Conservation (phyloP, 2,113 vertebrate genomes). For the human (Homo sapiens) region GRCh38 chr2:206867001-206867500, state of each 20-base stretch:
- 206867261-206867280: slow-evolving; percentile 56
- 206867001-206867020: neutral
- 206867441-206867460: neutral
- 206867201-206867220: slow-evolving; percentile 12
- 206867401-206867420: neutral
- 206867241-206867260: slow-evolving; percentile 37
- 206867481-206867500: neutral
- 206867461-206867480: neutral
- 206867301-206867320: slow-evolving; percentile 11
- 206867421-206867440: neutral
- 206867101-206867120: slow-evolving; percentile 48
- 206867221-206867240: slow-evolving; percentile 58
- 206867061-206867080: slow-evolving; percentile 8
- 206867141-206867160: neutral
- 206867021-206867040: slow-evolving; percentile 40
- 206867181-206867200: neutral
- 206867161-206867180: slow-evolving; percentile 47
- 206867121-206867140: neutral
- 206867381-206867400: neutral
- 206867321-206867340: neutral
- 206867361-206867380: neutral
- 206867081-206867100: neutral
- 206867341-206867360: neutral
- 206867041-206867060: slow-evolving; percentile 20
- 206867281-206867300: neutral